Evolutionary conservation across 2,797 vertebrate genomes (phyloP).

Genomic region (Anguilla megastoma): DNA sequence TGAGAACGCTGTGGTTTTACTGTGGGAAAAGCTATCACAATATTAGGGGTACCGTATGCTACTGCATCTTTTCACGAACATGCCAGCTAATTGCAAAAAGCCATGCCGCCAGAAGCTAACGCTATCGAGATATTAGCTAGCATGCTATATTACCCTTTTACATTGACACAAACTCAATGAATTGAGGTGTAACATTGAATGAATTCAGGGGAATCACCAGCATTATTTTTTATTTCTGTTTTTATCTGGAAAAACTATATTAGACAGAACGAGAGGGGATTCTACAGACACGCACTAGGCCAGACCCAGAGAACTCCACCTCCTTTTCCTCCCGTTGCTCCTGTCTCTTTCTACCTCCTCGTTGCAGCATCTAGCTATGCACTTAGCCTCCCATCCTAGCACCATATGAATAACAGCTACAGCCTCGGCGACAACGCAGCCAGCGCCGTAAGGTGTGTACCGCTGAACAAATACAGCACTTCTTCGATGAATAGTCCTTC

Average conservation of each 20-base stretch:
- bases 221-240: neutral
- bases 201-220: neutral
- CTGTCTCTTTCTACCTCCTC: conserved; percentile 41
- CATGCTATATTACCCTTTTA: neutral
- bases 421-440: neutral
- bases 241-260: conserved; percentile 6
- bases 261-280: conserved; percentile 17
- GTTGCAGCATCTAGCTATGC: conserved; percentile 51
- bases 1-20: neutral
- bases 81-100: conserved; percentile 7
- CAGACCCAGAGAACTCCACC: conserved; percentile 47
- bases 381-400: conserved; percentile 28
- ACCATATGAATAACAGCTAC: neutral
- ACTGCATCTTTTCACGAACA: conserved; percentile 28
- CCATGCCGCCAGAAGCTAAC: conserved; percentile 17
- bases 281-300: conserved; percentile 42
- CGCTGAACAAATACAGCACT: neutral
- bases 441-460: neutral
- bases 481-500: neutral
- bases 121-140: conserved; percentile 8
- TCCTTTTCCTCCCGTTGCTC: conserved; percentile 63
- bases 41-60: conserved; percentile 1
- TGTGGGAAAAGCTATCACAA: conserved; percentile 3
- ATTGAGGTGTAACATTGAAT: neutral
- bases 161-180: neutral